Base-by-base conservation (phyloP, 2,113 vertebrate species). In the Tenebrosternarchus preto region DNA sequence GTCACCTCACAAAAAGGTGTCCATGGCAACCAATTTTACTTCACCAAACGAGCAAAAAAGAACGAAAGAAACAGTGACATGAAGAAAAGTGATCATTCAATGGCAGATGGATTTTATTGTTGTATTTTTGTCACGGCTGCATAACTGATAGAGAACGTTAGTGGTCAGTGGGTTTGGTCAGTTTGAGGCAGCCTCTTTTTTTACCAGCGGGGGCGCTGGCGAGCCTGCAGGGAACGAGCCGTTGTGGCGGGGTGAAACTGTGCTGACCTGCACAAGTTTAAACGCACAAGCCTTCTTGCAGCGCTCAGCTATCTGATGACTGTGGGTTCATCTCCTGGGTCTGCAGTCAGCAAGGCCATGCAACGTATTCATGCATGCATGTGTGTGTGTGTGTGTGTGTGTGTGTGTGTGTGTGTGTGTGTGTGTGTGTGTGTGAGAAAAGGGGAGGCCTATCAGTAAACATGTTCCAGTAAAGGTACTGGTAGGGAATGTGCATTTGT, bases 241-340 rank as follows among this genome's bases (percentile, higher is more conserved):
- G n/a, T 39, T 27, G 63, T 20, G 19, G 60, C 16, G 24, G 25
- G 60, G 0, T 66, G 29, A 70, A 70, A 61, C 36, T 66, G 24
- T 70, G 76, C 66, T 78, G 76, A 72, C 77, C 77, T 79, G 77
- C 39, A 56, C 68, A 61, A 53, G 24, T 61, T 31, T 55, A 71
- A 79, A 50, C 0, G 16, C 27, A 36, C 59, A 50, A 76, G 25
- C 17, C 22, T 25, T 25, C 25, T 71, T 22, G 24, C 33, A 71
- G 56, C 2, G 67, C 39, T 63, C 68, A 33, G 3, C 56, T 79
- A 79, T 71, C 77, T 71, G 77, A 79, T 79, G 46, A 22, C 27
- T 79, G 77, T 72, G 77, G 77, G 33, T 79, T 79, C 36, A 53
- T 0, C 24, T 72, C 61, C 57, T 71, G 39, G 25, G 25, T 36